Conservation (phyloP, 2,888 invertebrate species). For the Esperia sulphurella region DNA sequence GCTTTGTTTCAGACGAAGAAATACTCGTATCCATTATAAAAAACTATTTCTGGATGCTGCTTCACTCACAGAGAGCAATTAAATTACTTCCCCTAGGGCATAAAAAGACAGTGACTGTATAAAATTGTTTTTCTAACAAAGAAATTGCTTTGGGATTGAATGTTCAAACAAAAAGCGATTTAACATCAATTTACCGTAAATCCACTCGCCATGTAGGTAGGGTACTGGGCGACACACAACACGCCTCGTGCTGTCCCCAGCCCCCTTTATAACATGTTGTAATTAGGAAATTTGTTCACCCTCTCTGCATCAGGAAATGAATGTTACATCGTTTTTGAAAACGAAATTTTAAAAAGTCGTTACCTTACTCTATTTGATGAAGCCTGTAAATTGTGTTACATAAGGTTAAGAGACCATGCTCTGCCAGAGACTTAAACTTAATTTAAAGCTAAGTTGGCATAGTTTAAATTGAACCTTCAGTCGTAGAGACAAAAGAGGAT, state of each 20-base stretch:
- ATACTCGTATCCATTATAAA: conserved; percentile 8
- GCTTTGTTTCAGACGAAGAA: conserved; percentile 2
- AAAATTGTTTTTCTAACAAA: conserved; percentile 54
- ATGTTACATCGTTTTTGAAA: too few relatives aligned
- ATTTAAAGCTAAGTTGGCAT: not conserved
- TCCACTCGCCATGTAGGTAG: conserved; percentile 5
- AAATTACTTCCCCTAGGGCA: conserved; percentile 32
- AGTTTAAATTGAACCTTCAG: conserved; percentile 3
- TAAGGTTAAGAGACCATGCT: not conserved
- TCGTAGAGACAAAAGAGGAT: not conserved
- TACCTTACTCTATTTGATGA: not conserved
- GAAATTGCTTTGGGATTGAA: conserved; percentile 57
- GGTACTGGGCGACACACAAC: not conserved
- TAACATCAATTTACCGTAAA: conserved; percentile 53
- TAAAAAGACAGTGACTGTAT: conserved; percentile 37
- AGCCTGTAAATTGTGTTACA: not conserved
- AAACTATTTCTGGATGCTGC: conserved; percentile 20
- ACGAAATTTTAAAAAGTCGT: not conserved
- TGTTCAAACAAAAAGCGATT: conserved; percentile 65
- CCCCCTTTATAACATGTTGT: not conserved
- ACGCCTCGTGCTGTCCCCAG: not conserved
- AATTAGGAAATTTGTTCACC: not conserved
- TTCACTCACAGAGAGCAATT: conserved; percentile 19
- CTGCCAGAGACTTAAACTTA: not conserved
- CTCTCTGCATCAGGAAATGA: not conserved